Evolutionary conservation across 1,140 invertebrate species (phyloP).

Genomic region (Portunus trituberculatus): DNA sequence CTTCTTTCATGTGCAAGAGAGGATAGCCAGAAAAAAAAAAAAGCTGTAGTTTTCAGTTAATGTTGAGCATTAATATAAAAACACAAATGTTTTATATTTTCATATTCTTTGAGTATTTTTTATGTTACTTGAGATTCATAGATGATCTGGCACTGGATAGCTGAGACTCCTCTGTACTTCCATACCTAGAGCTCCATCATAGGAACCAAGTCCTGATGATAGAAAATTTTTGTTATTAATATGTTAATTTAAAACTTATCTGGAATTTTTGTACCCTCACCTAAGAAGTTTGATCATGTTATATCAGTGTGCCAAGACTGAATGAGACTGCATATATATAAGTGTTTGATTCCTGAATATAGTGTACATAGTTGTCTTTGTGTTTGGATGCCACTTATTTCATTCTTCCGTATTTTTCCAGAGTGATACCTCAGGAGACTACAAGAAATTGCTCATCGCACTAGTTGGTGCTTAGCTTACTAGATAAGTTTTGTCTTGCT

Average conservation of each 20-base stretch:
- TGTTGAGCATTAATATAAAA: too few relatives aligned
- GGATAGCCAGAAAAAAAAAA: too few relatives aligned
- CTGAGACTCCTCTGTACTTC: too few relatives aligned
- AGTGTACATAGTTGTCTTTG: not conserved
- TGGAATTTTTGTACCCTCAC: not conserved
- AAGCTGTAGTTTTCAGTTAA: too few relatives aligned
- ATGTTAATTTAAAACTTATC: not conserved
- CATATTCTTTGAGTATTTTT: too few relatives aligned
- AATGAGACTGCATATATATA: too few relatives aligned
- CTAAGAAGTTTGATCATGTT: not conserved
- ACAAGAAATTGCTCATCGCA: conserved; percentile 80
- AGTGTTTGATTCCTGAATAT: not conserved
- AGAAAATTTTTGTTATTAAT: not conserved
- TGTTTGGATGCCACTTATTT: not conserved
- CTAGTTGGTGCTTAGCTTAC: conserved; percentile 62
- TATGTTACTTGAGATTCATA: too few relatives aligned
- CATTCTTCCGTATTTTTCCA: conserved; percentile 82
- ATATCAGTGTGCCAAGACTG: not conserved
- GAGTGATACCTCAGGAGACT: conserved; percentile 84
- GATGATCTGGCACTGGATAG: too few relatives aligned
- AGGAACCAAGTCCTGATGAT: too few relatives aligned
- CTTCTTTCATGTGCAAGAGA: too few relatives aligned
- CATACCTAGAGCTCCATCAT: too few relatives aligned
- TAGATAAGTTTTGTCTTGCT: not conserved
- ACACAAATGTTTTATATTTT: too few relatives aligned